phyloP scores from a whole-genome alignment of 2,797 vertebrate species.

The Amniataba percoides region DNA sequence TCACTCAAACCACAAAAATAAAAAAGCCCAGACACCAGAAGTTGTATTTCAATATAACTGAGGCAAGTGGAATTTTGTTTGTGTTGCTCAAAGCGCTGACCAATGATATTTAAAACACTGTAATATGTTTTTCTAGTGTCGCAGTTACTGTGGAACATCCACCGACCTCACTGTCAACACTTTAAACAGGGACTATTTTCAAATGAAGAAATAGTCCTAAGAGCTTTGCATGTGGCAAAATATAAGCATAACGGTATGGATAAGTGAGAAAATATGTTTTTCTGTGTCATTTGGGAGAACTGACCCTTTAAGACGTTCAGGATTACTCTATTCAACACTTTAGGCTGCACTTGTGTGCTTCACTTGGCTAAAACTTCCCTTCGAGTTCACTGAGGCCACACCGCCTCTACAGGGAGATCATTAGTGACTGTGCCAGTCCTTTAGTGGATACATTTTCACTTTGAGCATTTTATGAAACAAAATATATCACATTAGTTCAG shows the following conservation, averaged over 20 bases:
- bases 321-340: conserved; percentile 13
- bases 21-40: not conserved
- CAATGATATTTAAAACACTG: not conserved
- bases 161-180: not conserved
- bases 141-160: not conserved
- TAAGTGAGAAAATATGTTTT: conserved; percentile 13
- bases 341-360: conserved; percentile 30
- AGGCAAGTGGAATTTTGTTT: not conserved
- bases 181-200: conserved; percentile 18
- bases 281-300: conserved; percentile 27
- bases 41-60: not conserved
- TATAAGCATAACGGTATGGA: not conserved
- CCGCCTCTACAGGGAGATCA: conserved; percentile 54
- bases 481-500: conserved; percentile 39
- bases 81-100: not conserved
- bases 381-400: conserved; percentile 53
- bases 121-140: not conserved
- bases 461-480: conserved; percentile 44
- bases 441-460: conserved; percentile 45
- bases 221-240: not conserved
- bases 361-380: conserved; percentile 38
- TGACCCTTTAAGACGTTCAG: conserved; percentile 6
- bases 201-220: not conserved
- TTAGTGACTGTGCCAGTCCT: conserved; percentile 47
- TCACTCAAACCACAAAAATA: not conserved